Percentiles rank a stretch among this genome's conserved stretches.
phyloP scores from a whole-genome alignment of 2,113 vertebrate species.

The Callorhinus ursinus region DNA sequence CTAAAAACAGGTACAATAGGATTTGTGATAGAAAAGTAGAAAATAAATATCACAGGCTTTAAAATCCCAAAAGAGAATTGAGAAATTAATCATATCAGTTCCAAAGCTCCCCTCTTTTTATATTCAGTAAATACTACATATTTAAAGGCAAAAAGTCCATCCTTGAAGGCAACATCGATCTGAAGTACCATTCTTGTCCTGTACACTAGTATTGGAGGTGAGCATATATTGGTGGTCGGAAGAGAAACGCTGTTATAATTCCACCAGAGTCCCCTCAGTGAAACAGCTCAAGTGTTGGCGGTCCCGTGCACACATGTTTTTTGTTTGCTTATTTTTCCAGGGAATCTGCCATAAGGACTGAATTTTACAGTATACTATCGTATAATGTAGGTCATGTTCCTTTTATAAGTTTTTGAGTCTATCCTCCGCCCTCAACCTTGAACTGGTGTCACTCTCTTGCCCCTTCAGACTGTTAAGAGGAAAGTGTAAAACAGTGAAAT shows the following conservation, averaged over 20 bases:
- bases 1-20: neutral
- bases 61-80: neutral
- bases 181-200: neutral
- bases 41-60: neutral
- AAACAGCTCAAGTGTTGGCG: neutral
- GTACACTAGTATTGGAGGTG: neutral
- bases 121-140: neutral
- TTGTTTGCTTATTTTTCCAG: neutral
- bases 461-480: neutral
- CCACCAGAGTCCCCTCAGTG: neutral
- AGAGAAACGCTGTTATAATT: neutral
- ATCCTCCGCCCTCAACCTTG: neutral
- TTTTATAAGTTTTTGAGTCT: neutral
- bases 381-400: neutral
- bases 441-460: neutral
- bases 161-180: neutral
- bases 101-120: neutral
- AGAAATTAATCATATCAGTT: neutral
- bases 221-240: neutral
- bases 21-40: slow-evolving; percentile 4
- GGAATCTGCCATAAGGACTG: neutral
- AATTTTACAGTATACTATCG: neutral
- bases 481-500: neutral
- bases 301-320: neutral
- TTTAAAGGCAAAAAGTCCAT: neutral